Conservation (phyloP, 1,140 invertebrate species). For the Cecropterus lyciades region DNA sequence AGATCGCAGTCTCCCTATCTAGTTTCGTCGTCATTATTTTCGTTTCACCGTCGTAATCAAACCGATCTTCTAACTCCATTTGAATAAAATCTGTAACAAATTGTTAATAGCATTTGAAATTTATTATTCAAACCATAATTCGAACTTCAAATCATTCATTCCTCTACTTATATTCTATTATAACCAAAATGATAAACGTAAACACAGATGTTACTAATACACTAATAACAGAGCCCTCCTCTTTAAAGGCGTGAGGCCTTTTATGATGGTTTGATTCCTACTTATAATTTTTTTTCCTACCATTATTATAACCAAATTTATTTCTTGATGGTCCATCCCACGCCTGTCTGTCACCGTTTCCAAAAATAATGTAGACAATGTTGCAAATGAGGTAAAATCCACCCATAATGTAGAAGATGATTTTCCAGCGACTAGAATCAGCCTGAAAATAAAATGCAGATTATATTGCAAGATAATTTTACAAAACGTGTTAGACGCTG, state of each 20-base stretch:
- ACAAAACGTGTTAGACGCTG: too few relatives aligned
- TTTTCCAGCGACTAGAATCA: conserved; percentile 44
- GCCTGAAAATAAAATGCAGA: conserved; percentile 42
- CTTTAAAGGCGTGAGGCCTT: too few relatives aligned
- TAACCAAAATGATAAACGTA: too few relatives aligned
- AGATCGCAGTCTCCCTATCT: conserved; percentile 19
- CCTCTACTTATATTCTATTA: too few relatives aligned
- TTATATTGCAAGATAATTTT: too few relatives aligned
- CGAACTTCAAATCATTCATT: too few relatives aligned
- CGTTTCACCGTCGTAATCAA: conserved; percentile 17
- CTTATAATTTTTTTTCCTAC: too few relatives aligned
- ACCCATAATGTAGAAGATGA: conserved; percentile 47
- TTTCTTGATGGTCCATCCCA: conserved; percentile 52
- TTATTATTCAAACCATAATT: too few relatives aligned
- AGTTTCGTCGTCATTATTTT: conserved; percentile 14
- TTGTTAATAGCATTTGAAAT: conserved; percentile 9
- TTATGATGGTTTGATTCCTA: too few relatives aligned
- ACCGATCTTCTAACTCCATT: conserved; percentile 43
- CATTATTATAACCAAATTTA: conserved; percentile 57
- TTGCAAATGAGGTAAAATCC: conserved; percentile 46
- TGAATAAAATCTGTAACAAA: conserved; percentile 41
- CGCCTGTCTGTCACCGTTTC: conserved; percentile 46
- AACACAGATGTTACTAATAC: too few relatives aligned
- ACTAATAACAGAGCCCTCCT: too few relatives aligned
- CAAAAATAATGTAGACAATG: conserved; percentile 47